Base-by-base conservation (phyloP, 2,113 vertebrate species). In the Sylvietta virens region DNA sequence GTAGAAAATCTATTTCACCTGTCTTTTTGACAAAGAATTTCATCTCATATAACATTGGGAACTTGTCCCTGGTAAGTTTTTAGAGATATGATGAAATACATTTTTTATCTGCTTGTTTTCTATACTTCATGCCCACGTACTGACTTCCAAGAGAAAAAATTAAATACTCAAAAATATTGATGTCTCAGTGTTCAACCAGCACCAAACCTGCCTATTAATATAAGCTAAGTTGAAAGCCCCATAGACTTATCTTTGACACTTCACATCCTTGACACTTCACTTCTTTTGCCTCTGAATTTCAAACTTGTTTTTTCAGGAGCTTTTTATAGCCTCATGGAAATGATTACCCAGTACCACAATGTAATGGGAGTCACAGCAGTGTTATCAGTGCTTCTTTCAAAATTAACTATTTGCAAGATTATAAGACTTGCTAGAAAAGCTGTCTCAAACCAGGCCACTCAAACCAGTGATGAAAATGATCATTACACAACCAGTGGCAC, bases 231-330 rank as follows among this genome's bases (percentile, higher is more conserved):
- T 66, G 50, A 65, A 94, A 82, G 14, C 6, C 33, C 13, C 1
- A 1, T 13, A 30, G 45, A 53, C 3, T 60, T 67, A 40, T 53
- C 9, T 12, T 57, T 69, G 33, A 11, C 58, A 81, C 23, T 20
- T 33, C 21, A 89, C 0, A 0, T 6, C 5, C 5, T 80, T 69
- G 33, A 11, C 58, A 81, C 23, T 20, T 33, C 21, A 89, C 0
- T 0, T 6, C 5, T 4, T 80, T 94, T 39, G 6, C 11, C 39
- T 65, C 42, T 57, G 33, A 44, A 82, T 90, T 82, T 27, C 9
- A 2, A 70, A 62, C 6, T 12, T 24, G 3, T 18, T 89, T 74
- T 66, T 61, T 22, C n/a, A 42, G 11, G 6, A 80, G 15, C 4
- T 51, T 89, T 84, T 78, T 67, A 56, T 7, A 44, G 11, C 4